A percentile compares a stretch with the other conserved stretches of the same genome.
phyloP scores from a whole-genome alignment of 2,888 invertebrate genomes.

The Boloria euphrosyne region DNA sequence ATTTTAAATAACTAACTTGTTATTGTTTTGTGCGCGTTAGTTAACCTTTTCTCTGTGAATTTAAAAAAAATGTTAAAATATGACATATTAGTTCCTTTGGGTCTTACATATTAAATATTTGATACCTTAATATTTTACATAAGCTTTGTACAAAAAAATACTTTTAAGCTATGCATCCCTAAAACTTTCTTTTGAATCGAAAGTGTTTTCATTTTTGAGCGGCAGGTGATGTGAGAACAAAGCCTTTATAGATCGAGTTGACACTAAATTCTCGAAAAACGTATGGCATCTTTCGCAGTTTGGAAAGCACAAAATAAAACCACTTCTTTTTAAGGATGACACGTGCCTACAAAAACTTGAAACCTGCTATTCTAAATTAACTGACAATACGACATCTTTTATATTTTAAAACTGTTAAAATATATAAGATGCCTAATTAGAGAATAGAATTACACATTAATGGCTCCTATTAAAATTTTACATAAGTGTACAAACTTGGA shows the following conservation, averaged over 20 bases:
- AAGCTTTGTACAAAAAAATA: constrained; percentile 3
- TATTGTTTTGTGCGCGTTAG: too few species aligned
- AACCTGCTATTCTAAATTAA: constrained; percentile 51
- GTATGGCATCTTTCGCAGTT: constrained; percentile 61
- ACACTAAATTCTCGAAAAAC: constrained; percentile 60
- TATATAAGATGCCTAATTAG: constrained; percentile 19
- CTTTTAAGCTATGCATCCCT: constrained; percentile 20
- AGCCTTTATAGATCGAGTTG: constrained; percentile 66
- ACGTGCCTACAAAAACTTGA: constrained; percentile 59
- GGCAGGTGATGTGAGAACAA: constrained; percentile 67
- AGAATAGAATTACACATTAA: constrained; percentile 48
- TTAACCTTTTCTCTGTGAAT: too few species aligned
- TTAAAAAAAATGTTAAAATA: too few species aligned
- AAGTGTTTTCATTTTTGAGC: constrained; percentile 27
- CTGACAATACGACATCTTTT: constrained; percentile 8
- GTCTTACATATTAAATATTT: too few species aligned
- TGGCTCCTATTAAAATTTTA: constrained; percentile 59
- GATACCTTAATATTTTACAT: neutral
- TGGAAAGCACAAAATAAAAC: constrained; percentile 72
- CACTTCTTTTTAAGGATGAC: constrained; percentile 67
- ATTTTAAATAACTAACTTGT: too few species aligned
- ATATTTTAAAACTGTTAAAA: constrained; percentile 12
- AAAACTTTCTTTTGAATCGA: constrained; percentile 38
- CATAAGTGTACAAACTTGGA: constrained; percentile 45
- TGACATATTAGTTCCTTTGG: too few species aligned